Evolutionary conservation across 2,888 invertebrate species (phyloP).

Genomic region (Netelia virgata): DNA sequence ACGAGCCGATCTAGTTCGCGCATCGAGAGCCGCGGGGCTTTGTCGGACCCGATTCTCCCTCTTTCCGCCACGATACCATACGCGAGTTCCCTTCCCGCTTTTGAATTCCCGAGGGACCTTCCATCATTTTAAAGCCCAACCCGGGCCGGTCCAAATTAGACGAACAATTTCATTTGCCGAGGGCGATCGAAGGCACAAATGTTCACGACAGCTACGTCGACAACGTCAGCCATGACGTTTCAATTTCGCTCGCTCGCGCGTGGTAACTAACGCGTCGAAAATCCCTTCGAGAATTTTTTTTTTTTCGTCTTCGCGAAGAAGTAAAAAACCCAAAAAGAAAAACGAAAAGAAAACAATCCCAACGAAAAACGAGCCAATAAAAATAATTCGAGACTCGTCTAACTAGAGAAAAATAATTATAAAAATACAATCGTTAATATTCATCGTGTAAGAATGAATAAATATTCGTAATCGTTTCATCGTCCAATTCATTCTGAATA

Average conservation of each 20-base stretch:
- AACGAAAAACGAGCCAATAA: no score
- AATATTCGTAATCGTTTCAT: background rate
- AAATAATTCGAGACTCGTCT: no score
- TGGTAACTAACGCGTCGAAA: background rate
- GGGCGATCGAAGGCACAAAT: slow-evolving; percentile 56
- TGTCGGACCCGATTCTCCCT: slow-evolving; percentile 29
- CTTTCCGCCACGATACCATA: slow-evolving; percentile 58
- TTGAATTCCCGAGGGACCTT: slow-evolving; percentile 80
- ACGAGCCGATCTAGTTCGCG: background rate
- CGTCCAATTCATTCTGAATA: background rate
- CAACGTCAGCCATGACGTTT: slow-evolving; percentile 49
- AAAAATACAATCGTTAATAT: background rate
- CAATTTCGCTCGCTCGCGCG: slow-evolving; percentile 43
- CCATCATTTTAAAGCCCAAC: slow-evolving; percentile 82
- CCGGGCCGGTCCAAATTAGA: slow-evolving; percentile 81
- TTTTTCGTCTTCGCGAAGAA: background rate
- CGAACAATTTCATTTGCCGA: slow-evolving; percentile 81
- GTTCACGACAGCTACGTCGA: slow-evolving; percentile 43
- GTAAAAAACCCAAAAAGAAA: background rate
- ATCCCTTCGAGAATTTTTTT: background rate
- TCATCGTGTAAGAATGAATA: background rate
- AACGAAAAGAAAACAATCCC: background rate
- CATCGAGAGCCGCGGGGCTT: slow-evolving; percentile 22
- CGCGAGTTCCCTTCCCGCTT: slow-evolving; percentile 47
- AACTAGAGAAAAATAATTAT: background rate